Base-by-base conservation (phyloP, 2,113 vertebrate species). In the Micronycteris hirsuta region DNA sequence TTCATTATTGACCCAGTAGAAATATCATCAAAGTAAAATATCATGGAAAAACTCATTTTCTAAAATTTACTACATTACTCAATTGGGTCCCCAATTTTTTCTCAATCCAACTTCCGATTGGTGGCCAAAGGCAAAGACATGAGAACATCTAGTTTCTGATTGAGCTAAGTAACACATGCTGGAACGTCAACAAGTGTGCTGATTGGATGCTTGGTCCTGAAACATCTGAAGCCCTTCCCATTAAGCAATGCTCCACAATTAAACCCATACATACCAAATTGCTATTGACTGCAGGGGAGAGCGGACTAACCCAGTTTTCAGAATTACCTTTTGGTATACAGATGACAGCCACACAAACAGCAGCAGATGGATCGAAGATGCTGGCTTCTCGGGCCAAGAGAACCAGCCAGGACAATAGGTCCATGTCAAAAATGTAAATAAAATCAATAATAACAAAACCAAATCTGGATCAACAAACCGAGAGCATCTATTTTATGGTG, bases 191-290 rank as follows among this genome's bases (percentile, higher is more conserved):
- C n/a, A 76, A 84, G 49, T 33, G 5, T 67, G 3, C 15, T 86
- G 77, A 94, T 47, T 68, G 71, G 92, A 91, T 76, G 78, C 38
- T 92, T 95, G 82, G 70, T 84, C 83, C n/a, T 86, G 70, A 96
- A 91, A 91, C 28, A 89, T 26, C 65, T 54, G 45, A 76, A 17
- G n/a, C 83, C 49, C 54, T 92, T 77, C 31, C 38, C 24, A 91
- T 91, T 95, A 96, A 94, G 73, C 31, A 76, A 92, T 67, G 52
- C 92, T 43, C 84, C 26, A 84, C 43, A 67, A 31, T 95, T 49
- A 88, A 61, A 93, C 91, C 58, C 58, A 61, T 10, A 3, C 26
- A 28, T 61, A 28, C 24, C 58, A 96, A 96, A 91, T 86, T 95
- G 52, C 45, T 95, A 88, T 89, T 83, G 82, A 96, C 24, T 52